Conservation (phyloP, 92 coral and sea anemone genomes). For the Paramuricea clavata region DNA sequence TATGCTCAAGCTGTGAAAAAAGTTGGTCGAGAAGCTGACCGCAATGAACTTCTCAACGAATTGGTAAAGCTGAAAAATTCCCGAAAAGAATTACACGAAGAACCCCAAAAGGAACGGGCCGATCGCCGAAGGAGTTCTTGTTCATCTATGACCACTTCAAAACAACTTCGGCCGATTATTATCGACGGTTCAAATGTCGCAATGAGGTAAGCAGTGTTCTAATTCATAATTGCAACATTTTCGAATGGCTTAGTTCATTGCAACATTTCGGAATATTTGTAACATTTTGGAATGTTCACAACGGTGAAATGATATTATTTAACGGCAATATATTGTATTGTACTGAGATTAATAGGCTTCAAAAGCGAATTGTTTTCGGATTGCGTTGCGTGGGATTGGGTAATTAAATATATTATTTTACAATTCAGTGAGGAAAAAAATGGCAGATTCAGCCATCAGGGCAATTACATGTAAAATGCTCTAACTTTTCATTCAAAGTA, state of each 20-base stretch:
- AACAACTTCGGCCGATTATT: conserved; percentile 85
- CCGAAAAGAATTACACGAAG: conserved; percentile 92
- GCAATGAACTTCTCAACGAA: conserved; percentile 80
- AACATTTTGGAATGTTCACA: neutral
- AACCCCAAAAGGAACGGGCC: conserved; percentile 52
- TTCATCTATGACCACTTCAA: conserved; percentile 69
- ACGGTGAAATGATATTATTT: neutral
- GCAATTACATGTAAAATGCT: neutral
- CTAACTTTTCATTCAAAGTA: neutral
- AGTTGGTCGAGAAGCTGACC: conserved; percentile 85
- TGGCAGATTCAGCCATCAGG: neutral
- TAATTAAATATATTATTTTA: neutral
- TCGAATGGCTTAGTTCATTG: neutral
- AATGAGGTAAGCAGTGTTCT: conserved; percentile 80
- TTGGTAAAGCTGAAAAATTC: conserved; percentile 87
- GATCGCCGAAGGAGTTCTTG: conserved; percentile 57
- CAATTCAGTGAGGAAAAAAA: neutral
- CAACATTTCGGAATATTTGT: conserved; percentile 12
- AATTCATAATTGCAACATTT: conserved; percentile 2
- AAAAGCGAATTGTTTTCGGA: neutral
- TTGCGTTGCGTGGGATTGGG: conserved; percentile 1
- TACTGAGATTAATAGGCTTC: neutral
- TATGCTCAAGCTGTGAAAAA: conserved; percentile 81
- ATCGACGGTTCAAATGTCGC: conserved; percentile 99
- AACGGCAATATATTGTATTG: conserved; percentile 9